Evolutionary conservation across 35 echinoderm and acorn worm species (phyloP).

Genomic region (Eucidaris tribuloides): DNA sequence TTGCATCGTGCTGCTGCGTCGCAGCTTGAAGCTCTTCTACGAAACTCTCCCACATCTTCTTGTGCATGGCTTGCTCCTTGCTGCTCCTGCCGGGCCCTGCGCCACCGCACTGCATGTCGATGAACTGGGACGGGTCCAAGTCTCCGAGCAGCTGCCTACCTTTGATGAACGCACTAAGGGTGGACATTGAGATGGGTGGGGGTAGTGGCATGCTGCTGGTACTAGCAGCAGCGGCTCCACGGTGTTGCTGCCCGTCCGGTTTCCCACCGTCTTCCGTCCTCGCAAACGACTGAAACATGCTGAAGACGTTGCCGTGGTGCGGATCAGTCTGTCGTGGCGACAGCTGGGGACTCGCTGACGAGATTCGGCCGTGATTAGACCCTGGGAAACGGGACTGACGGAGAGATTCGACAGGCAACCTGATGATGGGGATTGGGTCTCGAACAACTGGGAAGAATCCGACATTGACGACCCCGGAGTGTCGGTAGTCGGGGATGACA

Average conservation of each 20-base stretch:
- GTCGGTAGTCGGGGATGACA: conserved; percentile 67
- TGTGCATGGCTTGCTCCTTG: conserved; percentile 3
- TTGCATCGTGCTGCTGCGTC: not conserved
- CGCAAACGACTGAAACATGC: not conserved
- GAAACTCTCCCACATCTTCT: conserved; percentile 26
- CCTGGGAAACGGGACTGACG: conserved; percentile 85
- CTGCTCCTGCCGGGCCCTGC: too few relatives aligned
- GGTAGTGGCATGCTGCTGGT: conserved; percentile 8
- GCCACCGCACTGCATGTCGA: not conserved
- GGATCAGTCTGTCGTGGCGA: not conserved
- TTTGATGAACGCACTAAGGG: conserved; percentile 1
- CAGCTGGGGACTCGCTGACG: not conserved
- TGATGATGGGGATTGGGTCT: conserved; percentile 63
- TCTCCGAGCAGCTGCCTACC: conserved; percentile 8
- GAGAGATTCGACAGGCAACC: conserved; percentile 82
- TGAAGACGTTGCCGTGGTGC: not conserved
- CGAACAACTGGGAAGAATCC: conserved; percentile 24
- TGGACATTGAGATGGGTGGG: not conserved
- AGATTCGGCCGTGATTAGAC: conserved; percentile 43
- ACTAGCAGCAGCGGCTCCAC: not conserved
- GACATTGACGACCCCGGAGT: conserved; percentile 55
- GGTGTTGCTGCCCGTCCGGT: not conserved
- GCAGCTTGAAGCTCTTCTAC: conserved; percentile 9
- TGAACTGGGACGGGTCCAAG: not conserved
- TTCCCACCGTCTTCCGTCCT: not conserved